Evolutionary conservation across 1,140 invertebrate genomes (phyloP).

Genomic region (Penaeus japonicus): DNA sequence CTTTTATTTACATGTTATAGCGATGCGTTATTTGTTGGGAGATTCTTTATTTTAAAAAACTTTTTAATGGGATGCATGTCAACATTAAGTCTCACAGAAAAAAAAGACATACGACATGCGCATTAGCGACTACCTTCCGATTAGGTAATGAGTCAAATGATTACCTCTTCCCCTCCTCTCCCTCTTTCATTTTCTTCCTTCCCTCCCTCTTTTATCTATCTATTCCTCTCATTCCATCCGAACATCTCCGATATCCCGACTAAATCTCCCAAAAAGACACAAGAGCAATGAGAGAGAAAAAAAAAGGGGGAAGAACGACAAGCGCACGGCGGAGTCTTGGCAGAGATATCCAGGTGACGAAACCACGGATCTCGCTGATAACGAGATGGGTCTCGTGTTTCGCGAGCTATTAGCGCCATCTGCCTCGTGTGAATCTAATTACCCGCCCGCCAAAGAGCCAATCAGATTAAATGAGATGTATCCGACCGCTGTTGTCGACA

Average conservation of each 20-base stretch:
- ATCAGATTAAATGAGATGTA: constrained; percentile 52
- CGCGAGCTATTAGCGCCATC: constrained; percentile 47
- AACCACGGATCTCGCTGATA: neutral
- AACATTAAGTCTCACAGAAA: too few relatives aligned
- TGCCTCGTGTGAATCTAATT: constrained; percentile 52
- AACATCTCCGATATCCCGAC: neutral
- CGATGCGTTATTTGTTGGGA: too few relatives aligned
- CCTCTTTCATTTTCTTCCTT: neutral
- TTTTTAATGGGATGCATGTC: too few relatives aligned
- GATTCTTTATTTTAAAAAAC: too few relatives aligned
- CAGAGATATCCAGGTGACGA: too few relatives aligned
- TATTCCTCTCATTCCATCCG: neutral
- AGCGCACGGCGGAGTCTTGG: too few relatives aligned
- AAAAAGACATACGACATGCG: too few relatives aligned
- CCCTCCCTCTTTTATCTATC: neutral
- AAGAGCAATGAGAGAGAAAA: too few relatives aligned
- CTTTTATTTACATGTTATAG: too few relatives aligned
- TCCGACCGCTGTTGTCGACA: neutral
- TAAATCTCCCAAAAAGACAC: neutral
- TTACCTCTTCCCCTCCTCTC: neutral
- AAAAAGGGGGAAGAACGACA: too few relatives aligned
- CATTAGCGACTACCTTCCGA: too few relatives aligned
- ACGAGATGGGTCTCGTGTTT: constrained; percentile 49
- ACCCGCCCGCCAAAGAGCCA: constrained; percentile 41
- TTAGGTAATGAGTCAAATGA: too few relatives aligned